Percentiles rank a stretch among this genome's conserved stretches.
Conservation (phyloP, 2,113 vertebrate genomes). For the Dicrurus megarhynchus region DNA sequence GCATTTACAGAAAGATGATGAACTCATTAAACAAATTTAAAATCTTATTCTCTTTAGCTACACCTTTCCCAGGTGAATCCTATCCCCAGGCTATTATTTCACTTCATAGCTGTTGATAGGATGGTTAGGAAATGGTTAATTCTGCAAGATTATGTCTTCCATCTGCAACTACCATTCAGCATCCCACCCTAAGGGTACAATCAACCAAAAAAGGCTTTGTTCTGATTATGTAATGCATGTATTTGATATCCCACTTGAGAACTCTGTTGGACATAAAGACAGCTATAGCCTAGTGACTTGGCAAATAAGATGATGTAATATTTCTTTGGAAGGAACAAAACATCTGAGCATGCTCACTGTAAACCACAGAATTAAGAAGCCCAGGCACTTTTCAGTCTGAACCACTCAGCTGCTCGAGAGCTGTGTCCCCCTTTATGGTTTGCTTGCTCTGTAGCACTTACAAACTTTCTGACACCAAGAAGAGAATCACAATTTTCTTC, state of each 20-base stretch:
- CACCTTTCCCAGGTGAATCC: not conserved
- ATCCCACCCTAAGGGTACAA: conserved; percentile 30
- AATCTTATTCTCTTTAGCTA: not conserved
- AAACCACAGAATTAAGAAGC: not conserved
- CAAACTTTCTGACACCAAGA: not conserved
- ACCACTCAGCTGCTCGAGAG: not conserved
- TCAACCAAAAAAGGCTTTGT: conserved; percentile 13
- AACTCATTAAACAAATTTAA: not conserved
- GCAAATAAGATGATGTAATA: conserved; percentile 35
- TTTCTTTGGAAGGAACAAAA: not conserved
- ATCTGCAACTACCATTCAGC: not conserved
- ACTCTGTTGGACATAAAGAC: conserved; percentile 1
- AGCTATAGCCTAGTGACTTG: conserved; percentile 9
- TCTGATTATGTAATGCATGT: conserved; percentile 47
- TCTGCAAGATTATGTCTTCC: conserved; percentile 2
- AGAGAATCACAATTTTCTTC: not conserved
- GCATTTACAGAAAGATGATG: not conserved
- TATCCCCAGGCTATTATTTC: not conserved
- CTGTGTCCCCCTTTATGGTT: not conserved
- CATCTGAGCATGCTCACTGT: not conserved
- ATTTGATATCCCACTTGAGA: conserved; percentile 49
- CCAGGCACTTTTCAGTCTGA: not conserved
- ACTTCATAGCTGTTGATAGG: not conserved
- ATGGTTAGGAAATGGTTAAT: conserved; percentile 17
- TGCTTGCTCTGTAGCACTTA: not conserved